Evolutionary conservation across 2,888 invertebrate species (phyloP), one percentile per base, ranked within the genome.

Genomic region (Mactromeris polynyma): DNA sequence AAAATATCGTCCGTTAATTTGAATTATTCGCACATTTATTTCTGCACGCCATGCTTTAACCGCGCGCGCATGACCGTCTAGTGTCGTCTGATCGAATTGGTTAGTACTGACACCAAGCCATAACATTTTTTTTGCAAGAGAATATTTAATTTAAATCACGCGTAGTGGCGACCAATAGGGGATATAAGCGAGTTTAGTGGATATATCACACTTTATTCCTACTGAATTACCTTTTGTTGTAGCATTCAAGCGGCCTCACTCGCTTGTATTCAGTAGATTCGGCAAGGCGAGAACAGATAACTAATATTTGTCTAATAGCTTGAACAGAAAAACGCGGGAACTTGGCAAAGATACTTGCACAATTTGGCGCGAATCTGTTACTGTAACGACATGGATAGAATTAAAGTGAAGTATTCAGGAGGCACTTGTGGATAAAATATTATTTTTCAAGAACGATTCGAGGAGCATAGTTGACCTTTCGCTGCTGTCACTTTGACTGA

Each of bases 241-340:
- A 36, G 33, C 26, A 36, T 69, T 69, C 31, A 1, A 31, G 19
- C 73, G 19, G 73, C 14, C 73, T 73, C 73, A 33, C 33, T 73
- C 73, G 3, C 31, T 73, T 33, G 36, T 17, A 73, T 36, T 73
- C 36, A 2, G 26, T 33, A 26, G 6, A 36, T 36, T 36, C 33
- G 36, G 2, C 73, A 19, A 73, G 36, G 26, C 58, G 26, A 26
- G 58, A 26, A 9, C 3, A 64, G 58, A 26, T 58, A 58, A 33
- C 69, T 31, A 6, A 31, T 69, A 33, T 9, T 36, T 33, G 58
- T 36, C 36, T 73, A 33, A 73, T 17, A 73, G 73, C 26, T 36
- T 26, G 1, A 14, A 73, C 14, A 73, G 73, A 73, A 73, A 64
- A 73, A 17, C 73, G 73, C 73, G 73, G 73, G 73, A 73, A 73